These are phyloP conservation scores for Stichodactyla helianthus DNA, from an alignment of 64 coral and sea anemone species.

Conservation along the genomic window DNA sequence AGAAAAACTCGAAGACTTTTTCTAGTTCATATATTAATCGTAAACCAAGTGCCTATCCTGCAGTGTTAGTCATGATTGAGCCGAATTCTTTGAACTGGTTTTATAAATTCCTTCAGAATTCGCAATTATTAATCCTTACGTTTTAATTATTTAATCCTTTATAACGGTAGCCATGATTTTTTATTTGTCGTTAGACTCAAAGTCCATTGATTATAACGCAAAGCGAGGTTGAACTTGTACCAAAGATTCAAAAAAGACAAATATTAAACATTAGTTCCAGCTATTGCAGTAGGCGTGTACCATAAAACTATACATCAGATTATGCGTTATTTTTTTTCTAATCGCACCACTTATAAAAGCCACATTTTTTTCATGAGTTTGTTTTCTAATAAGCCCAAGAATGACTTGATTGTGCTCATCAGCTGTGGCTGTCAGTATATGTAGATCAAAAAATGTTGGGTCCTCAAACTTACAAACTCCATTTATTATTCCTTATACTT, in stretches of 20 bases:
- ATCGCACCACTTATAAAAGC: not conserved
- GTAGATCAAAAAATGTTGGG: not conserved
- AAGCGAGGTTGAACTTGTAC: not conserved
- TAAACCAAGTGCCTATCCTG: not conserved
- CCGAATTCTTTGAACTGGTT: not conserved
- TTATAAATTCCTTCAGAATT: not conserved
- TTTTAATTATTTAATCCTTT: conserved; percentile 2
- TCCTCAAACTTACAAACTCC: not conserved
- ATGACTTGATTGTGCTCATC: not conserved
- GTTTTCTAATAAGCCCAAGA: not conserved
- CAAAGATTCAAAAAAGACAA: not conserved
- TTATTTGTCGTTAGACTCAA: not conserved
- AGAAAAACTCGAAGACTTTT: not conserved
- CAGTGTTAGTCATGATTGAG: not conserved
- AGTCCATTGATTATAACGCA: not conserved
- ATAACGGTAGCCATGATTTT: not conserved
- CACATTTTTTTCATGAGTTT: not conserved
- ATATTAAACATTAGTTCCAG: not conserved
- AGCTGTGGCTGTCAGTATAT: not conserved
- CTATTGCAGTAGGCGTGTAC: not conserved
- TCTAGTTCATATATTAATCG: not conserved
- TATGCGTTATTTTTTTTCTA: not conserved
- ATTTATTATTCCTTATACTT: not conserved
- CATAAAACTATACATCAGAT: not conserved
- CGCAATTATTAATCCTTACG: not conserved